Conservation (phyloP, 2,888 invertebrate species). For the Eulithis prunata region DNA sequence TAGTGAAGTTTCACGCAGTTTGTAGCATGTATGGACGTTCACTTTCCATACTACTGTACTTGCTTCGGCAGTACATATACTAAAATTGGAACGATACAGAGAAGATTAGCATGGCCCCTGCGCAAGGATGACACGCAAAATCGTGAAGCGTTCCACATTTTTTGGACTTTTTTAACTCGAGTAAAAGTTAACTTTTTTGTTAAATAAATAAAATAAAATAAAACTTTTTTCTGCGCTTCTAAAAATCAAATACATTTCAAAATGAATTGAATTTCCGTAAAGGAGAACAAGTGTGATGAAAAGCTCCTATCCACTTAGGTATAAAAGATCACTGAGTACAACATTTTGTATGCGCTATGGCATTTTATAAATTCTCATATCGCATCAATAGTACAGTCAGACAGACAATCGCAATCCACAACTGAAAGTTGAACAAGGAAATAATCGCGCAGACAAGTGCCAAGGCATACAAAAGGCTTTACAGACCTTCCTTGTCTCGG, state of each 20-base stretch:
- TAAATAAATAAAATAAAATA: no score
- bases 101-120: constrained; percentile 58
- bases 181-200: background rate
- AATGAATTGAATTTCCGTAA: no score
- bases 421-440: background rate
- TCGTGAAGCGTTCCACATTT: constrained; percentile 44
- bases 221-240: no score
- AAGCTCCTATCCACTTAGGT: no score
- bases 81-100: constrained; percentile 67
- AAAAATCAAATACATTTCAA: no score
- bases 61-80: constrained; percentile 69
- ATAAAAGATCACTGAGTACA: no score
- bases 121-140: constrained; percentile 70
- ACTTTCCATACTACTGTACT: constrained; percentile 36
- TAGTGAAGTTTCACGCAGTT: constrained; percentile 22
- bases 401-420: background rate
- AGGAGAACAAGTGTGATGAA: no score
- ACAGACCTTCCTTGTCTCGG: constrained; percentile 1
- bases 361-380: no score
- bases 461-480: constrained; percentile 14
- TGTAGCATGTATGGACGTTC: constrained; percentile 25
- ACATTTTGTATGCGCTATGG: no score
- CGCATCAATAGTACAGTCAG: background rate
- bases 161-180: constrained; percentile 43
- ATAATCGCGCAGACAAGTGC: constrained; percentile 18